Conservation (phyloP, 2,113 vertebrate genomes). For the Gnathonemus echidnorhynchus region DNA sequence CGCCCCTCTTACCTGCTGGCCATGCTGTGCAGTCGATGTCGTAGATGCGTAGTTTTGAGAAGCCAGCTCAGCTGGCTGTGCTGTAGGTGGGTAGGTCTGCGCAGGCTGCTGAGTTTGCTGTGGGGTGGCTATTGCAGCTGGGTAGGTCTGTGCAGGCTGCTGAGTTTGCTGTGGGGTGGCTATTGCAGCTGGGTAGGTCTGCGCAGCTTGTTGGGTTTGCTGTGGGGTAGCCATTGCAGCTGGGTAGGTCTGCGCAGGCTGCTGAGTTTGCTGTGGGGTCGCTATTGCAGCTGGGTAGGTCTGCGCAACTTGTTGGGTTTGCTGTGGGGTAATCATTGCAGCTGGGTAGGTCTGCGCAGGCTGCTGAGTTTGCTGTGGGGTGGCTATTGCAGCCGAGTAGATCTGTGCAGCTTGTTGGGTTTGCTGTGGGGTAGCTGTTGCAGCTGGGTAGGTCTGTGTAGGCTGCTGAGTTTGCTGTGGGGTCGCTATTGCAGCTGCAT, state of each 20-base stretch:
- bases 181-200: constrained; percentile 41
- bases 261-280: neutral
- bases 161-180: constrained; percentile 34
- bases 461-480: constrained; percentile 15
- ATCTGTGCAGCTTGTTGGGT: constrained; percentile 33
- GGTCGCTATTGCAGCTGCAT: constrained; percentile 19
- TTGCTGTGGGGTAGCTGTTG: constrained; percentile 32
- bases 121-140: neutral
- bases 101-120: constrained; percentile 29
- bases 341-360: constrained; percentile 24
- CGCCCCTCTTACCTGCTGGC: constrained; percentile 61
- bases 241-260: neutral
- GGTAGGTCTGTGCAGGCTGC: constrained; percentile 26
- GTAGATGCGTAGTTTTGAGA: constrained; percentile 32
- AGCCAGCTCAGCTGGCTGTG: constrained; percentile 26
- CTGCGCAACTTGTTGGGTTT: constrained; percentile 29
- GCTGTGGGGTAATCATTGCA: constrained; percentile 23
- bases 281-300: neutral
- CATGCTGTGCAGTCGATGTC: constrained; percentile 29
- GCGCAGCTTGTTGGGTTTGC: constrained; percentile 52
- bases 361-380: constrained; percentile 28
- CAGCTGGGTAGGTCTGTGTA: constrained; percentile 16
- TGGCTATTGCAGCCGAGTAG: constrained; percentile 31
- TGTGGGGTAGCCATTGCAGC: constrained; percentile 28
- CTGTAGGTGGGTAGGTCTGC: constrained; percentile 31